Evolutionary conservation across 2,797 vertebrate genomes (phyloP).

Genomic region (Dendrocincla fuliginosa): DNA sequence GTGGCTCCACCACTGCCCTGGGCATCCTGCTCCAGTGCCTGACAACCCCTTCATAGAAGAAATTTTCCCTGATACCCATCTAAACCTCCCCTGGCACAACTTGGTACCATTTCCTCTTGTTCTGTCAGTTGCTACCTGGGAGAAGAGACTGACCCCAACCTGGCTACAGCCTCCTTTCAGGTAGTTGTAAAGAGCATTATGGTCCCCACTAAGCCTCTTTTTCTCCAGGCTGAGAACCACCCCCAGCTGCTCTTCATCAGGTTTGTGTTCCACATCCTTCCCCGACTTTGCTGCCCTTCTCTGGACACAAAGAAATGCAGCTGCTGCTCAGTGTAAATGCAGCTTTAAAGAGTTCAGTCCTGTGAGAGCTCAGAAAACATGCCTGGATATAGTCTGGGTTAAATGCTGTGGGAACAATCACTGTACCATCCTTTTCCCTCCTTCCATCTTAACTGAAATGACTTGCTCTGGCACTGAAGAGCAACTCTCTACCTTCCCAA

Average conservation of each 20-base stretch:
- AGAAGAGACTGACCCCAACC: not conserved
- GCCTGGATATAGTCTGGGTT: not conserved
- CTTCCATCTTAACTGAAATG: not conserved
- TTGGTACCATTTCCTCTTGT: not conserved
- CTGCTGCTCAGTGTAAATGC: not conserved
- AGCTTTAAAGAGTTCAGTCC: not conserved
- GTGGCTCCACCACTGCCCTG: not conserved
- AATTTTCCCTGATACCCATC: not conserved
- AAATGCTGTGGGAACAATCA: not conserved
- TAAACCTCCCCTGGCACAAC: not conserved
- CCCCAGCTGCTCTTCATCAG: not conserved
- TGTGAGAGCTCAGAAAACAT: accelerated
- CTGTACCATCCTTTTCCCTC: not conserved
- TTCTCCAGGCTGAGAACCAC: not conserved
- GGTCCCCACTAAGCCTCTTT: not conserved
- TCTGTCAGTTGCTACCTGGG: not conserved
- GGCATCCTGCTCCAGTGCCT: not conserved
- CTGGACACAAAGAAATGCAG: not conserved
- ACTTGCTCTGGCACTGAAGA: not conserved
- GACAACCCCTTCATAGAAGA: not conserved
- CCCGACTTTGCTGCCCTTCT: not conserved
- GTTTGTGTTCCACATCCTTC: not conserved
- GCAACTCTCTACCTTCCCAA: not conserved
- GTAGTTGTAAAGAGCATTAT: not conserved
- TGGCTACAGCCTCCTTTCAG: not conserved